Evolutionary conservation across 53 echinoderm and acorn worm genomes (phyloP), one percentile per base, ranked within the genome.

Genomic region (Henricia sp.): DNA sequence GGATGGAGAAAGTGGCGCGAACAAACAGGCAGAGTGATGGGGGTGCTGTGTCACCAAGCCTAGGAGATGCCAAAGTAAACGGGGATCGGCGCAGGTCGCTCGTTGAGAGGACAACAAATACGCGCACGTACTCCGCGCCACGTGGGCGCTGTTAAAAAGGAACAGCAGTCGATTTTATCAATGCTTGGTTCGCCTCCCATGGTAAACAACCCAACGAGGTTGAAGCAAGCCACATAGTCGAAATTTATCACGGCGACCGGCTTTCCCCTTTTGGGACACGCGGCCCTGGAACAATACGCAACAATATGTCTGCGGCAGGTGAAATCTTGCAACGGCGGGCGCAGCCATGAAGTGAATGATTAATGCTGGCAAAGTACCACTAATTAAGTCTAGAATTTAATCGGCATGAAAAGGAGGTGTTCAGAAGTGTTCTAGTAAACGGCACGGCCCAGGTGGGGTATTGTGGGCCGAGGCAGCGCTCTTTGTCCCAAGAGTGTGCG

Each of bases 321-420:
- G 92, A 86, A 92, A 75, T 67, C 80, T 38, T 80, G 48, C 64
- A 64, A 48, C 80, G 80, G 80, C 64, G 48, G 80, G 80, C 80
- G 19, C 64, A 40, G 42, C 80, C 62, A 80, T 52, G 62, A 80
- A 80, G 89, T 89, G 89, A 92, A 92, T 89, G 89, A 92, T 92
- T 92, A 89, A 92, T 92, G 92, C 89, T 75, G 54, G 74, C 85
- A 89, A 92, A 92, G 92, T 92, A 92, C 74, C 75, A 64, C 89
- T 92, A 92, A 92, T 92, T 92, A 92, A 89, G 89, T 92, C 72
- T 89, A 82, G 83, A 92, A 92, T 89, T 92, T 89, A 85, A 86
- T 89, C 89, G 62, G 78, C 69, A 38, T 88, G 91, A 91, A 88
- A 83, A 76, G 91, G 83, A 88, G 91, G 88, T 91, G 91, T 91